Percentiles rank a stretch among this genome's conserved stretches.
phyloP scores from a whole-genome alignment of 1,140 invertebrate species.

The Leptoteleia sp. region DNA sequence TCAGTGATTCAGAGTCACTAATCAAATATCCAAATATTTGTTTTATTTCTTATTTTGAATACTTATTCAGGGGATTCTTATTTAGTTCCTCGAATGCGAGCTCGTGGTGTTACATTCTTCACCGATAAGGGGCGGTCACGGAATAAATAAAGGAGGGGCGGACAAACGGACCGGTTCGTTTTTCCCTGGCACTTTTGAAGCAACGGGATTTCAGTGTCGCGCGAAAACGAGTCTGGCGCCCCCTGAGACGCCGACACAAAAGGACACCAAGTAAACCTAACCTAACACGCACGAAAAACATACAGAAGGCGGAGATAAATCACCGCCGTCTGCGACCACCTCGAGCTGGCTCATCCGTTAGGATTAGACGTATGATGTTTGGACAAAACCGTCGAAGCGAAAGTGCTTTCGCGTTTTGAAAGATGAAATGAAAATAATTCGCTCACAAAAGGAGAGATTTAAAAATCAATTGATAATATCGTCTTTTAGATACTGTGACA shows the following conservation, averaged over 20 bases:
- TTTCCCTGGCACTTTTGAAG: slow-evolving; percentile 58
- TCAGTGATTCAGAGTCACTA: too few relatives aligned
- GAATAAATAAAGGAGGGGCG: slow-evolving; percentile 73
- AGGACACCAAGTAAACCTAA: slow-evolving; percentile 48
- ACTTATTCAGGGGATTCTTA: not conserved
- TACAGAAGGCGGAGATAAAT: slow-evolving; percentile 69
- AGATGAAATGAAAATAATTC: slow-evolving; percentile 39
- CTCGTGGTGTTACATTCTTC: slow-evolving; percentile 8
- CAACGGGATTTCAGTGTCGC: slow-evolving; percentile 52
- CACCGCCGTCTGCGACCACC: slow-evolving; percentile 63
- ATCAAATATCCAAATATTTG: too few relatives aligned
- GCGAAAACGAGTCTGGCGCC: slow-evolving; percentile 55
- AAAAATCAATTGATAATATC: not conserved
- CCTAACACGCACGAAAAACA: slow-evolving; percentile 47
- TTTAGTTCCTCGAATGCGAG: slow-evolving; percentile 15
- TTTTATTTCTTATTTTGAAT: slow-evolving; percentile 1
- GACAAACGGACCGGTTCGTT: slow-evolving; percentile 36
- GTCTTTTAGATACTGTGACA: slow-evolving; percentile 2
- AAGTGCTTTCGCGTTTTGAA: slow-evolving; percentile 23
- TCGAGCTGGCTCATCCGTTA: slow-evolving; percentile 72
- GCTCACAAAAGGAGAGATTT: slow-evolving; percentile 4
- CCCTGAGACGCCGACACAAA: slow-evolving; percentile 43
- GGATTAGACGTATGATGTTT: slow-evolving; percentile 70
- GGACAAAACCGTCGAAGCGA: slow-evolving; percentile 36
- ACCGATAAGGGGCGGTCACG: slow-evolving; percentile 65